These are phyloP conservation scores for Orestias chungarensis DNA, from an alignment of 2,797 vertebrate genomes.

Conservation along the genomic window DNA sequence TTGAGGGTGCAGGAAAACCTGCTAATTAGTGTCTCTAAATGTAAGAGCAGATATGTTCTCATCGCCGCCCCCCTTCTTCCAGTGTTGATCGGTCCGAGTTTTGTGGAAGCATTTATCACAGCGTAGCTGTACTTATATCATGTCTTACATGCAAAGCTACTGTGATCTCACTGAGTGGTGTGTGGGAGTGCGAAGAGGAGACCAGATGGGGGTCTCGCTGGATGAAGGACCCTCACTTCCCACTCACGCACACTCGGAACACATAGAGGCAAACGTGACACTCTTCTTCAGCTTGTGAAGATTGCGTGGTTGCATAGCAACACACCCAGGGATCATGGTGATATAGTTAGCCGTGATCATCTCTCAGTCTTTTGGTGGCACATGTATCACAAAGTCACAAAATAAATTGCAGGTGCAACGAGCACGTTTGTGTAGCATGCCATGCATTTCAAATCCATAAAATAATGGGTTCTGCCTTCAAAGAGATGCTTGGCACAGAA, in stretches of 20 bases:
- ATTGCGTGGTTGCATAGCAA: slow-evolving; percentile 66
- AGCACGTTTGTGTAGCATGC: slow-evolving; percentile 17
- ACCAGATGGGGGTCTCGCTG: slow-evolving; percentile 67
- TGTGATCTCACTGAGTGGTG: slow-evolving; percentile 64
- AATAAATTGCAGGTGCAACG: slow-evolving; percentile 10
- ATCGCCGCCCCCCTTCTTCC: slow-evolving; percentile 1
- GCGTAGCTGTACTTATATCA: slow-evolving; percentile 34
- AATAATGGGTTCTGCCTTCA: slow-evolving; percentile 3
- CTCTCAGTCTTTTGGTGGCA: slow-evolving; percentile 36
- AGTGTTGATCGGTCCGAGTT: slow-evolving; percentile 2
- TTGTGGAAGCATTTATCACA: slow-evolving; percentile 4
- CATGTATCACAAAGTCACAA: slow-evolving; percentile 24
- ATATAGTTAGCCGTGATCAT: slow-evolving; percentile 54
- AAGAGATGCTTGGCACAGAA: slow-evolving; percentile 5
- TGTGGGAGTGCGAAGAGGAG: slow-evolving; percentile 65
- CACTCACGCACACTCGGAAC: slow-evolving; percentile 24
- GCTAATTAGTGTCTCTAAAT: not conserved
- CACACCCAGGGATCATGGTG: slow-evolving; percentile 35
- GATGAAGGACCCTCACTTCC: slow-evolving; percentile 67
- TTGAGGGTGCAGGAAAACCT: not conserved
- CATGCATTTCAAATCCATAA: not conserved
- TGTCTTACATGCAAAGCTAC: slow-evolving; percentile 44
- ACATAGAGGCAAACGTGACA: slow-evolving; percentile 25
- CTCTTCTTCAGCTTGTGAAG: slow-evolving; percentile 35
- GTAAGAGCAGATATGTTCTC: slow-evolving; percentile 1